Evolutionary conservation across 2,888 invertebrate species (phyloP), one percentile per base, ranked within the genome.

Genomic region (Timandra comae): DNA sequence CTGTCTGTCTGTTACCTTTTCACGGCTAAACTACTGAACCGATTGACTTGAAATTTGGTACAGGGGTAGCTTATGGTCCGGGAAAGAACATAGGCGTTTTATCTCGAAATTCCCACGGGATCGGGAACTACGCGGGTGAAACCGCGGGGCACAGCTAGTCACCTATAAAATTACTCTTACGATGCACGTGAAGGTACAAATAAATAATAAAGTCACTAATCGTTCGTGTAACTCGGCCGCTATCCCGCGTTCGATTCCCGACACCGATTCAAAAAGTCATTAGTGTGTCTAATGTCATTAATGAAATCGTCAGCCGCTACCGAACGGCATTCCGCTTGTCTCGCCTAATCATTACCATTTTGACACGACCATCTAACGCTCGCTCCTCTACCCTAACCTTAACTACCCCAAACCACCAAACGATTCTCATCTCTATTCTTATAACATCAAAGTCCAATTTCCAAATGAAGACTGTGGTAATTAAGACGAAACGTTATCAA

Each of bases 281-380:
- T 72, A 70, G 70, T 62, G 62, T 62, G 63, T 62, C 73, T 77
- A 71, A 78, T 73, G 73, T 69, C 72, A 66, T 73, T 77, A 78
- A 69, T 71, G 71, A 67, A 66, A 72, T 76, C 69, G 70, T 67
- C 73, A 57, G 51, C 61, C 52, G 78, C 79, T 77, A 75, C 78
- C 64, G 76, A 61, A 52, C 61, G 58, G 60, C 64, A 64, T 72
- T 71, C 68, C 70, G 58, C 57, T 47, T 64, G 70, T 67, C 70
- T 59, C 56, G 38, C 54, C 51, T 49, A 44, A 54, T 63, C 53
- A 58, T 58, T 58, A 60, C 60, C 52, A 47, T 46, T 51, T 43
- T 62, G 56, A 64, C 56, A 56, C 50, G 52, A 52, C 51, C 52
- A 56, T 52, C 53, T 46, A 46, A 43, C 41, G 33, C 32, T 33